Conservation (phyloP, 2,797 vertebrate genomes). For the Hylomyscus alleni region DNA sequence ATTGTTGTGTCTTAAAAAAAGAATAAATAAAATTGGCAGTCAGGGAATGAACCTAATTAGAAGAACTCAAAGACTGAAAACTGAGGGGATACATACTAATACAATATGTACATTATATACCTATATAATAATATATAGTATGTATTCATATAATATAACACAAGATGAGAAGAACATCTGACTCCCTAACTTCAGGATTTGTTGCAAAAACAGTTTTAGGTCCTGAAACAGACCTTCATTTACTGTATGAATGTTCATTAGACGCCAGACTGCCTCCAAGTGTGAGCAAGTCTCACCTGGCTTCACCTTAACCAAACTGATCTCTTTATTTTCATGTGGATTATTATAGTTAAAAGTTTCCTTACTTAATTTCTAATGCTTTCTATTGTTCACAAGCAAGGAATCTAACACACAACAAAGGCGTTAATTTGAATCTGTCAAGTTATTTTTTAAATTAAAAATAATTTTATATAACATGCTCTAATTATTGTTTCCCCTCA, state of each 20-base stretch:
- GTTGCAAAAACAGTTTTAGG: background rate
- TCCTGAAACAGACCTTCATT: background rate
- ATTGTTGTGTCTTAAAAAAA: background rate
- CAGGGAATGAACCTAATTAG: background rate
- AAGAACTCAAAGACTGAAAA: background rate
- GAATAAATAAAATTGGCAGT: background rate
- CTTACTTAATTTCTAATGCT: background rate
- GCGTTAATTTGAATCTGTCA: slow-evolving; percentile 51
- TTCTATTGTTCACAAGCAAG: slow-evolving; percentile 17
- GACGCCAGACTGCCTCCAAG: background rate
- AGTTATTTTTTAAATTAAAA: background rate
- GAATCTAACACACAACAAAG: slow-evolving; percentile 33
- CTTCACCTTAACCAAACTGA: background rate
- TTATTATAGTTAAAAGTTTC: background rate
- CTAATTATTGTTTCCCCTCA: too few relatives aligned
- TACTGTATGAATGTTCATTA: background rate
- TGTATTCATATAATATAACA: too few relatives aligned
- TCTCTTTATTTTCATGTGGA: slow-evolving; percentile 15
- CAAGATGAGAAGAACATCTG: background rate
- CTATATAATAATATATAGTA: too few relatives aligned
- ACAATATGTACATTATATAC: background rate
- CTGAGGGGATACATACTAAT: background rate
- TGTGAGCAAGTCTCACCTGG: background rate
- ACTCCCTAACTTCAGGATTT: background rate
- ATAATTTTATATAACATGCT: background rate